Conservation (phyloP, 2,113 vertebrate species). For the Passer domesticus region DNA sequence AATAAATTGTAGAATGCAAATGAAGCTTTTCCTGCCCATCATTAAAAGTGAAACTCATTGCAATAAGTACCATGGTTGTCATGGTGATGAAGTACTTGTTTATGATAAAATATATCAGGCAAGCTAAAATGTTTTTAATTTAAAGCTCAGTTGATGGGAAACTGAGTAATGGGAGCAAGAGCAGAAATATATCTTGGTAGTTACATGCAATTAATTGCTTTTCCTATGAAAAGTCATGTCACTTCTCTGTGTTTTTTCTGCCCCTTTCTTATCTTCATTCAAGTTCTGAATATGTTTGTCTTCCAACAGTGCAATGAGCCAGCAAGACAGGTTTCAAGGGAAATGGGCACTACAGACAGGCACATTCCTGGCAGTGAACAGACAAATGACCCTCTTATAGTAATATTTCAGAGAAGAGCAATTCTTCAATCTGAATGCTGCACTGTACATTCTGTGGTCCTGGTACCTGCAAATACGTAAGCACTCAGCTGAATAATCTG, state of each 20-base stretch:
- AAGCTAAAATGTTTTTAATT: conserved; percentile 13
- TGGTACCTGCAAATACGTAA: not conserved
- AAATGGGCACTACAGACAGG: not conserved
- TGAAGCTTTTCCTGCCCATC: not conserved
- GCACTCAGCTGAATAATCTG: not conserved
- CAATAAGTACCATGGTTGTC: conserved; percentile 29
- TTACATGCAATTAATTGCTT: not conserved
- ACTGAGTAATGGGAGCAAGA: not conserved
- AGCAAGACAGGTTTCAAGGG: not conserved
- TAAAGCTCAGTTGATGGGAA: conserved; percentile 8
- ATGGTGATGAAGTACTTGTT: conserved; percentile 21
- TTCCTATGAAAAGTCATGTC: not conserved
- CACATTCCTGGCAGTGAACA: not conserved
- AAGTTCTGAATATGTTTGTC: not conserved
- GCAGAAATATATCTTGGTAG: not conserved
- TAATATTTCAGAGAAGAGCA: not conserved
- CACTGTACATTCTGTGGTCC: not conserved
- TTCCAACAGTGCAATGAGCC: not conserved
- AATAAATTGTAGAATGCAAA: conserved; percentile 13
- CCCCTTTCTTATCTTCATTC: not conserved
- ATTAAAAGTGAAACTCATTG: not conserved
- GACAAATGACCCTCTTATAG: not conserved
- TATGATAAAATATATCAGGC: not conserved
- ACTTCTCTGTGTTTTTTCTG: not conserved
- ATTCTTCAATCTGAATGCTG: not conserved